Evolutionary conservation across 2,888 invertebrate genomes (phyloP).

Genomic region (Drosophila merina): DNA sequence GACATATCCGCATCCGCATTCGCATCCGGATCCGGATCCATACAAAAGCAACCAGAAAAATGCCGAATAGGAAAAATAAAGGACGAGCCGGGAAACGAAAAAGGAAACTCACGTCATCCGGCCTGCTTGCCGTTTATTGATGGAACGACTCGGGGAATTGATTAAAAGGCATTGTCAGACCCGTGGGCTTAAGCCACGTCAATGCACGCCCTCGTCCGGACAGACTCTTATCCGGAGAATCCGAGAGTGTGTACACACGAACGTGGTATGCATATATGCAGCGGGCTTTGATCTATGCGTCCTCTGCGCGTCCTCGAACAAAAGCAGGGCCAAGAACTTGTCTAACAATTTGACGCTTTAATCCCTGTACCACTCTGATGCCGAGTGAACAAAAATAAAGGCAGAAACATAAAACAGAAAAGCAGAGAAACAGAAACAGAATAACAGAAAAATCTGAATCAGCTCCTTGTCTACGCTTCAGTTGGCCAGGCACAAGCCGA

Average conservation of each 20-base stretch:
- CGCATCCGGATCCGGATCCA: background rate
- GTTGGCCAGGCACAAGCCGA: constrained; percentile 45
- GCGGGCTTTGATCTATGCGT: constrained; percentile 37
- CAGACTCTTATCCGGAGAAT: background rate
- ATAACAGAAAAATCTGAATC: constrained; percentile 17
- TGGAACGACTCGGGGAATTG: constrained; percentile 65
- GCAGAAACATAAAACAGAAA: background rate
- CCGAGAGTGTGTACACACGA: constrained; percentile 2
- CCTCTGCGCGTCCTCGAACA: constrained; percentile 21
- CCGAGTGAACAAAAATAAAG: background rate
- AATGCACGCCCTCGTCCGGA: constrained; percentile 31
- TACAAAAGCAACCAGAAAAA: constrained; percentile 31
- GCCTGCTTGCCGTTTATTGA: constrained; percentile 53
- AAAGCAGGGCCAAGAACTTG: constrained; percentile 31
- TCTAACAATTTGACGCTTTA: constrained; percentile 74
- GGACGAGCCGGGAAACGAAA: constrained; percentile 30
- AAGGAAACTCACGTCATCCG: constrained; percentile 69
- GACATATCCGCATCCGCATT: constrained; percentile 41
- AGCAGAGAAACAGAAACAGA: background rate
- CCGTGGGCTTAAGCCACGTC: constrained; percentile 49
- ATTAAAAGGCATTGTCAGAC: constrained; percentile 63
- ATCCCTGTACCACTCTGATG: constrained; percentile 49
- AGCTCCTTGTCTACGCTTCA: constrained; percentile 52
- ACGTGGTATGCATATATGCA: constrained; percentile 22
- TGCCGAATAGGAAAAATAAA: constrained; percentile 41